Base-by-base conservation (phyloP, 2,888 invertebrate species). In the Ptychoptera contaminata region DNA sequence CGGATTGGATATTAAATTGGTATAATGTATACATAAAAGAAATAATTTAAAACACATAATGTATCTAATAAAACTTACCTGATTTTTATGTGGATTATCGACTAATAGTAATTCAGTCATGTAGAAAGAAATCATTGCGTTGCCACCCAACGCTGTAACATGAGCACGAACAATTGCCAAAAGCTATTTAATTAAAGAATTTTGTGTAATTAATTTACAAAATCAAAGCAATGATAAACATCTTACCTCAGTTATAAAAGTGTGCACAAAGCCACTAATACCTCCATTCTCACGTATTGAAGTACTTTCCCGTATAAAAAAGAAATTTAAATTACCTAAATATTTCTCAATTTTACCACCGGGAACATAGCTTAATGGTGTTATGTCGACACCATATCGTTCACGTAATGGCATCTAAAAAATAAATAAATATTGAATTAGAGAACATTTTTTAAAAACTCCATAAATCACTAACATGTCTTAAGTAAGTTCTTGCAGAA, bases 41-140 rank as follows among this genome's bases (percentile, higher is more conserved):
- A 37, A 16, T 9, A 16, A 16, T 11, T 43, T 12, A 15, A 39
- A n/a, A 3, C 16, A 43, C 16, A 11, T 11, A 36, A 43, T 16
- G 23, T 42, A 37, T 29, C 32, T 16, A 6, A 4, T 16, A n/a
- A 41, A 31, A 16, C 31, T 12, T 64, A 91, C 94, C 77, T 96
- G 96, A 68, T 94, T 96, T 67, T 94, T 94, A 61, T 94, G 92
- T 51, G 90, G 84, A 64, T 88, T 93, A 62, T 92, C 87, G 48
- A 87, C 78, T 36, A 97, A 69, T 57, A 91, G 81, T 53, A 91
- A 82, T 65, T 96, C 88, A 9, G 84, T 86, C 74, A 94, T 79
- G 62, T 87, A 90, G 67, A 88, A 94, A 1, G 92, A 86, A 0
- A 93, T 85, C 71, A 97, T 80, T 1, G 93, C 92, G 65, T 96